These are phyloP conservation scores for Crossaster papposus DNA, from an alignment of 53 echinoderm and acorn worm species.

Conservation along the genomic window DNA sequence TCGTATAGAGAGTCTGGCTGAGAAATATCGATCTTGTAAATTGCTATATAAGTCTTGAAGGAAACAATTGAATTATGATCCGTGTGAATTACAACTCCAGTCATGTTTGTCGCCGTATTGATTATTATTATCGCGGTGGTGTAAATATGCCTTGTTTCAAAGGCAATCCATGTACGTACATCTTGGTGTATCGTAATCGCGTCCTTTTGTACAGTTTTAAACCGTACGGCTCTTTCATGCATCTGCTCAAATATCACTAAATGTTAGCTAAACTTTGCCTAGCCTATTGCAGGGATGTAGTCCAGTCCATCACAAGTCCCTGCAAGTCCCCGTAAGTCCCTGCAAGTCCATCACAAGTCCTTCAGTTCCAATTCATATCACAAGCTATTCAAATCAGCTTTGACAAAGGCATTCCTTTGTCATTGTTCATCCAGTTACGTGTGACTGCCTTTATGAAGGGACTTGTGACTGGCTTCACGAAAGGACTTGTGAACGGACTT, in stretches of 20 bases:
- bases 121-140: neutral
- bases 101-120: neutral
- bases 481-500: too few relatives aligned
- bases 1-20: neutral
- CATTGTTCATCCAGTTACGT: too few relatives aligned
- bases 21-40: conserved; percentile 15
- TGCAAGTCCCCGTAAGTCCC: too few relatives aligned
- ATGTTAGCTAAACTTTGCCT: neutral
- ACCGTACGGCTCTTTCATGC: neutral
- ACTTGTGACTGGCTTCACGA: too few relatives aligned
- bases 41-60: neutral
- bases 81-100: neutral
- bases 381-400: too few relatives aligned
- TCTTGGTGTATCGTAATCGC: neutral
- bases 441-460: too few relatives aligned
- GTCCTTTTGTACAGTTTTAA: neutral
- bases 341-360: too few relatives aligned
- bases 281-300: too few relatives aligned
- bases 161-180: neutral
- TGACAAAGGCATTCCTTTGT: too few relatives aligned
- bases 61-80: conserved; percentile 31
- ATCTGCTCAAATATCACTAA: neutral
- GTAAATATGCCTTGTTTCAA: neutral
- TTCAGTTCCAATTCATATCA: too few relatives aligned
- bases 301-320: too few relatives aligned